Evolutionary conservation across 2,888 invertebrate species (phyloP).

Genomic region (Cataglyphis cursor): DNA sequence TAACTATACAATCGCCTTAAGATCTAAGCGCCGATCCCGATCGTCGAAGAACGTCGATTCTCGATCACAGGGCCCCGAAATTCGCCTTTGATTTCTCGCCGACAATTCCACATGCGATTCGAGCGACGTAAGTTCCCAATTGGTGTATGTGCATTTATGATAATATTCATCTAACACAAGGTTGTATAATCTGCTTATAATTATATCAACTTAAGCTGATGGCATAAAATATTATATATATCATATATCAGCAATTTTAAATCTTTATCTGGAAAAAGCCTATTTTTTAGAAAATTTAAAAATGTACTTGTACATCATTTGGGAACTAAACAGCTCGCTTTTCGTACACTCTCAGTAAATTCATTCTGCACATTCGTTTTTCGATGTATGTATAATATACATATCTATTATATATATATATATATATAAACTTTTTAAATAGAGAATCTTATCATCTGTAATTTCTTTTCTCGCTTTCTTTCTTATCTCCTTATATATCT

Average conservation of each 20-base stretch:
- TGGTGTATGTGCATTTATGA: background rate
- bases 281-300: background rate
- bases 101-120: slow-evolving; percentile 7
- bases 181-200: background rate
- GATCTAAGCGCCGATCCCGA: slow-evolving; percentile 64
- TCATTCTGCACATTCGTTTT: slow-evolving; percentile 23
- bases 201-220: background rate
- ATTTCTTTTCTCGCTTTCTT: slow-evolving; percentile 53
- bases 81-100: slow-evolving; percentile 14
- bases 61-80: slow-evolving; percentile 47
- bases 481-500: slow-evolving; percentile 32
- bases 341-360: slow-evolving; percentile 28
- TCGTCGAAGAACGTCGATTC: slow-evolving; percentile 34
- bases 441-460: slow-evolving; percentile 49
- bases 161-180: background rate
- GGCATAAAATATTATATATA: background rate
- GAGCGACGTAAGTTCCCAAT: slow-evolving; percentile 7
- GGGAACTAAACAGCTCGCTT: slow-evolving; percentile 29
- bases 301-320: slow-evolving; percentile 16
- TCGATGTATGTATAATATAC: slow-evolving; percentile 8
- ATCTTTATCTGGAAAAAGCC: background rate
- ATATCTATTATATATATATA: slow-evolving; percentile 39
- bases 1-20: slow-evolving; percentile 64
- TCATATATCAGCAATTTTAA: background rate
- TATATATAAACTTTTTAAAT: slow-evolving; percentile 44